These are phyloP conservation scores for Odontocolon sp. DNA, from an alignment of 2,888 invertebrate genomes.

Conservation along the genomic window DNA sequence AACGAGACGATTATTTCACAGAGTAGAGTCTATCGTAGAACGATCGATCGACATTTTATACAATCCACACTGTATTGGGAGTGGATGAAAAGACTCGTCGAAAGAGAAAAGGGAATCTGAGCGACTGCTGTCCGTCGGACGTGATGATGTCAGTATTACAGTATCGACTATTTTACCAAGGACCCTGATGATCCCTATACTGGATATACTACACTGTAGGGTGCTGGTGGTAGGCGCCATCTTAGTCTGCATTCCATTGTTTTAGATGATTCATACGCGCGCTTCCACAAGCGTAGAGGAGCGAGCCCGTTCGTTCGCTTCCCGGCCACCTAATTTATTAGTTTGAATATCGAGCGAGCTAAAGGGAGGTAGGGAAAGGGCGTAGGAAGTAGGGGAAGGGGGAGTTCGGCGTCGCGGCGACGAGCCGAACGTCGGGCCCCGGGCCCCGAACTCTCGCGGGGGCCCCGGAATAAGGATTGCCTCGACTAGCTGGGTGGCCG, in stretches of 20 bases:
- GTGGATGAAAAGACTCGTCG: not conserved
- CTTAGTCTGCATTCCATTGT: constrained; percentile 81
- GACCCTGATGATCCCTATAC: not conserved
- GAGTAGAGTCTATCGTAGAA: not conserved
- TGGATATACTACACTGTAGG: too few species aligned
- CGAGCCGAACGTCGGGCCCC: constrained; percentile 25
- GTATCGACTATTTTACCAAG: too few species aligned
- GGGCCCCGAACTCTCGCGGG: constrained; percentile 46
- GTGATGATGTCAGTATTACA: not conserved
- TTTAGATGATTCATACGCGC: constrained; percentile 80
- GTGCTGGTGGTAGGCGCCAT: constrained; percentile 72
- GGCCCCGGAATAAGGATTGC: constrained; percentile 59
- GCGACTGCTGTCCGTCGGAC: not conserved
- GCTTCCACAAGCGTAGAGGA: constrained; percentile 30
- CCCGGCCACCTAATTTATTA: constrained; percentile 79
- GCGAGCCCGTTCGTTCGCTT: constrained; percentile 8
- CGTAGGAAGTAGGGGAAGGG: constrained; percentile 62
- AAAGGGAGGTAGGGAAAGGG: constrained; percentile 23
- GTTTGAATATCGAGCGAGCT: constrained; percentile 80
- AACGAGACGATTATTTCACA: constrained; percentile 13
- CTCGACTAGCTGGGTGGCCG: constrained; percentile 78
- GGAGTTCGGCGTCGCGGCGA: constrained; percentile 53
- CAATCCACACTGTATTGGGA: not conserved
- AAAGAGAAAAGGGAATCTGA: not conserved
- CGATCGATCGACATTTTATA: constrained; percentile 36